Conservation (phyloP, 2,888 invertebrate species). For the Orthosia gothica region DNA sequence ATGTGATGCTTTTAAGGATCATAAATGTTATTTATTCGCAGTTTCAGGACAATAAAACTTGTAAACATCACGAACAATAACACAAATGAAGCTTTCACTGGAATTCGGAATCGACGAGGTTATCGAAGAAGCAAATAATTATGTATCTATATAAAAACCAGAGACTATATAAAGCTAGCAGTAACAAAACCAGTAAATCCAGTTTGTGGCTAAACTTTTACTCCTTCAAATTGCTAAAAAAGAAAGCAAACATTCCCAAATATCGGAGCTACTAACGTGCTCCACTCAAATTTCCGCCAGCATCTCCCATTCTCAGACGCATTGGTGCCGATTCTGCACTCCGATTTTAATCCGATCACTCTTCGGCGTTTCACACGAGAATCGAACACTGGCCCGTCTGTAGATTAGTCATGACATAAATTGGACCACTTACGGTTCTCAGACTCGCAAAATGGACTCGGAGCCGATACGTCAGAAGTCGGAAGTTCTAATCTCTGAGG, state of each 20-base stretch:
- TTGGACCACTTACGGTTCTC: slow-evolving; percentile 77
- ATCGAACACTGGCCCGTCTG: slow-evolving; percentile 72
- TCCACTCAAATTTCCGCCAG: slow-evolving; percentile 23
- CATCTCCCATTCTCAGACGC: slow-evolving; percentile 50
- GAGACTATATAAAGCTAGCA: background rate
- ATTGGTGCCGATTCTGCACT: slow-evolving; percentile 52
- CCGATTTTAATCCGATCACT: slow-evolving; percentile 80
- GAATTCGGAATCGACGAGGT: background rate
- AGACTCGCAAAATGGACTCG: slow-evolving; percentile 72
- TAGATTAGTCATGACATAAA: slow-evolving; percentile 80
- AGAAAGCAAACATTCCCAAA: slow-evolving; percentile 13
- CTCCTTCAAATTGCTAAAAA: slow-evolving; percentile 3
- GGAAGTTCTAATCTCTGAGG: slow-evolving; percentile 31
- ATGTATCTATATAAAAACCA: too few relatives aligned
- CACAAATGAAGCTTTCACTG: background rate
- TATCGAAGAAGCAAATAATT: too few relatives aligned
- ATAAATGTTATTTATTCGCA: too few relatives aligned
- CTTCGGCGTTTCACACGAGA: slow-evolving; percentile 75
- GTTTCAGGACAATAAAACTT: too few relatives aligned
- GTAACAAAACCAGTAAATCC: background rate
- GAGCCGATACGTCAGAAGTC: slow-evolving; percentile 34
- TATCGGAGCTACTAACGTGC: slow-evolving; percentile 11
- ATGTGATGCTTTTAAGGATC: too few relatives aligned
- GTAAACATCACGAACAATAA: too few relatives aligned
- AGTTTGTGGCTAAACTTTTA: background rate